Evolutionary conservation across 2,888 invertebrate genomes (phyloP), one percentile per base, ranked within the genome.

Genomic region (Luffia ferchaultella): DNA sequence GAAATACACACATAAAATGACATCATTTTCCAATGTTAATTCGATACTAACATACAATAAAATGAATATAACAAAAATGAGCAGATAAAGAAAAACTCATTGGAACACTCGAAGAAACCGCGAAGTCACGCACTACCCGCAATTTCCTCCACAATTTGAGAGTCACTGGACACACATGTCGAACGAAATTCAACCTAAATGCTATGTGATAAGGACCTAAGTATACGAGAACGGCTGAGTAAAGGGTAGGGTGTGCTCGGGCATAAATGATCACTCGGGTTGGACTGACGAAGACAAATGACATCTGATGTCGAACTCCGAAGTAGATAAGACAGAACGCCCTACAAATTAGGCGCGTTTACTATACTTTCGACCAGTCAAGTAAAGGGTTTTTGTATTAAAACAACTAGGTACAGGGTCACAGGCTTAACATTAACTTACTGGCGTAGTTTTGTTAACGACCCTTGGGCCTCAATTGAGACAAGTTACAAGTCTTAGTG

Each of bases 261-360:
- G 84, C 84, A 85, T 85, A 84, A 85, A 85, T 83, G 83, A 84
- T 85, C 82, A 78, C 80, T 49, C 49, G 75, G 73, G 74, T 73
- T 72, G 71, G 74, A 68, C 71, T 83, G 85, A 85, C 84, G 85
- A 85, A 85, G 84, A 85, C 80, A 84, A 85, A 85, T 80, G 84
- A 78, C 73, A 64, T 61, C 62, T 69, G 68, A 76, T 76, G 80
- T 79, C 82, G 82, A 84, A 85, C 78, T 82, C 74, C 75, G 73
- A 75, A 71, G 69, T 64, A 79, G 83, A 83, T 83, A 83, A 82
- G 73, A 80, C 80, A 79, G 82, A 30, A 30, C 30, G 78, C 83
- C 74, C 69, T 72, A 73, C 67, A 79, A 83, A 83, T 82, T 83
- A 78, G 82, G 74, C 67, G 74, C 76, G 76, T 74, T 78, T 63